Evolutionary conservation across 2,888 invertebrate species (phyloP).

Genomic region (Rapana venosa): DNA sequence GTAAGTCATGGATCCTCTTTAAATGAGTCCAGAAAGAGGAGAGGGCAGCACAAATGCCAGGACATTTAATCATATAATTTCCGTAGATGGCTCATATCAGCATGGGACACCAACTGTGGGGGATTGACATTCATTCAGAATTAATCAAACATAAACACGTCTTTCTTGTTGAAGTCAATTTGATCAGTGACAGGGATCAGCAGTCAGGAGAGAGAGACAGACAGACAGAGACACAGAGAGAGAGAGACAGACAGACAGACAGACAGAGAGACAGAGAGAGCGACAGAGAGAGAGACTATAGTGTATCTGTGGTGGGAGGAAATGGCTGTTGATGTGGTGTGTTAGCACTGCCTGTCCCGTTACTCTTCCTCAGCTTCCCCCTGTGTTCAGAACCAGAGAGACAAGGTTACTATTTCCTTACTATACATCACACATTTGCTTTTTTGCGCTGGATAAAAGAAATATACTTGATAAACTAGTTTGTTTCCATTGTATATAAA

Average conservation of each 20-base stretch:
- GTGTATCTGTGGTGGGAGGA: slow-evolving; percentile 23
- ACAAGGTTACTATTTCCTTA: not conserved
- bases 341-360: not conserved
- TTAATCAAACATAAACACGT: too few relatives aligned
- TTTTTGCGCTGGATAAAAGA: not conserved
- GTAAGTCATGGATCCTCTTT: not conserved
- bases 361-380: not conserved
- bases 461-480: slow-evolving; percentile 32
- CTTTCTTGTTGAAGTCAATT: not conserved
- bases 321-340: not conserved
- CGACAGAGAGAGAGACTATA: not conserved
- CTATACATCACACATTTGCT: slow-evolving; percentile 8
- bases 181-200: not conserved
- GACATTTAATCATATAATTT: too few relatives aligned
- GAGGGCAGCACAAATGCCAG: too few relatives aligned
- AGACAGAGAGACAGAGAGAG: not conserved
- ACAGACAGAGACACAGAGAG: not conserved
- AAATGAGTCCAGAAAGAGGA: too few relatives aligned
- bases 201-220: slow-evolving; percentile 33
- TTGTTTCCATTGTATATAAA: not conserved
- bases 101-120: not conserved
- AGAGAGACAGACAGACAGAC: not conserved
- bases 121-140: not conserved
- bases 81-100: too few relatives aligned
- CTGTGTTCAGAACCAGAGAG: not conserved